Conservation (phyloP, 1,140 invertebrate species). For the Diorhabda sublineata region DNA sequence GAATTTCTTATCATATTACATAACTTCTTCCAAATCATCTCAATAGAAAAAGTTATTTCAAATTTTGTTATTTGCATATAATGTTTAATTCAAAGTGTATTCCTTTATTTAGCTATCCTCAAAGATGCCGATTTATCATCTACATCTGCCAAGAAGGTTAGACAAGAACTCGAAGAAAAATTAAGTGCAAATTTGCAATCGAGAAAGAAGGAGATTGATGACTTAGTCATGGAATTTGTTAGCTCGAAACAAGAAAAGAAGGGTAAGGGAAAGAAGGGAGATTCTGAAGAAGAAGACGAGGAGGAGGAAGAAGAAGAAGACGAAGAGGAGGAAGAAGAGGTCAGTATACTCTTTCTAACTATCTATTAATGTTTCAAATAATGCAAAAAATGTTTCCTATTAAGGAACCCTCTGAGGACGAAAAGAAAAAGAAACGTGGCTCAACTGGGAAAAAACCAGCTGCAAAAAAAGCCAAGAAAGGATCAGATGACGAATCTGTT, state of each 20-base stretch:
- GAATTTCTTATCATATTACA: no score
- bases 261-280: constrained; percentile 52
- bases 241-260: constrained; percentile 56
- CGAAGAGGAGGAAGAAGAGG: constrained; percentile 54
- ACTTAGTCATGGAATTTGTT: constrained; percentile 74
- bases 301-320: constrained; percentile 60
- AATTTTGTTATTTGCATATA: no score
- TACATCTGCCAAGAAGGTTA: constrained; percentile 86
- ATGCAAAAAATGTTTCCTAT: constrained; percentile 15
- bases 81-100: background rate
- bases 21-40: no score
- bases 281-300: constrained; percentile 55
- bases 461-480: constrained; percentile 56
- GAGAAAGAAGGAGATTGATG: constrained; percentile 80
- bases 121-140: constrained; percentile 80
- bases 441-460: constrained; percentile 53
- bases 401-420: constrained; percentile 54
- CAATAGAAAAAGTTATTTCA: no score
- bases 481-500: constrained; percentile 58
- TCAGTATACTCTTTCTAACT: background rate
- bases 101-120: constrained; percentile 67
- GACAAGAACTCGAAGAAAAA: constrained; percentile 79
- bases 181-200: constrained; percentile 68
- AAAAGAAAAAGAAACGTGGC: constrained; percentile 59
- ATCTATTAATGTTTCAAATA: no score